Evolutionary conservation across 2,888 invertebrate species (phyloP).

Genomic region (Entomobrya proxima): DNA sequence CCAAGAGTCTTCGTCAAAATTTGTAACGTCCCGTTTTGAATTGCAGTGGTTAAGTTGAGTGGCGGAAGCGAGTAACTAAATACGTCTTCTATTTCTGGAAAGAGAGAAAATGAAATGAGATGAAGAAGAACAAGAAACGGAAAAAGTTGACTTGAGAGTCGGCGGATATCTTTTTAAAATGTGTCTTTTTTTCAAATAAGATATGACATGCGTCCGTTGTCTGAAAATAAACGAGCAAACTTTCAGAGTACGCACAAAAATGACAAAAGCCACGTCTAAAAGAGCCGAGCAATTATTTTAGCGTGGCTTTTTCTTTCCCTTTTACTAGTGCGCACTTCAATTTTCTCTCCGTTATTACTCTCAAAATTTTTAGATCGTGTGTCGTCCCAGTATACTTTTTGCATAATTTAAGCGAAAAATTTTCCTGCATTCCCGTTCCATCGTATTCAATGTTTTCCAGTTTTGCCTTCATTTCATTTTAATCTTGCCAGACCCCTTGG

Average conservation of each 20-base stretch:
- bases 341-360: not conserved
- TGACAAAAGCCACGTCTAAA: too few species aligned
- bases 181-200: not conserved
- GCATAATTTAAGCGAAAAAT: not conserved
- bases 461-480: not conserved
- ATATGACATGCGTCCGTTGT: not conserved
- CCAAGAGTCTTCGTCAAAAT: constrained; percentile 7
- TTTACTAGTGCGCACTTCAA: not conserved
- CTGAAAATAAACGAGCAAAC: too few species aligned
- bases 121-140: not conserved
- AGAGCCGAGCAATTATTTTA: too few species aligned
- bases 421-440: not conserved
- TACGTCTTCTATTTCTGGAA: not conserved
- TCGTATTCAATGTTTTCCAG: not conserved
- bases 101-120: not conserved
- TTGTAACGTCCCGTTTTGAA: not conserved
- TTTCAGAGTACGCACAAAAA: too few species aligned
- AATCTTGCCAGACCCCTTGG: not conserved
- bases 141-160: constrained; percentile 29
- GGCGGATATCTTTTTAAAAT: constrained; percentile 5
- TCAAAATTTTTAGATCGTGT: not conserved
- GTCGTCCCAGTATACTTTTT: not conserved
- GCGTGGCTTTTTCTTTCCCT: not conserved
- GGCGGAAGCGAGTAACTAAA: too few species aligned
- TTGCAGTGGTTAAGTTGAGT: constrained; percentile 17